A percentile compares a stretch with the other conserved stretches of the same genome.
Conservation (phyloP, 2,888 invertebrate species). For the Nebria brevicollis region DNA sequence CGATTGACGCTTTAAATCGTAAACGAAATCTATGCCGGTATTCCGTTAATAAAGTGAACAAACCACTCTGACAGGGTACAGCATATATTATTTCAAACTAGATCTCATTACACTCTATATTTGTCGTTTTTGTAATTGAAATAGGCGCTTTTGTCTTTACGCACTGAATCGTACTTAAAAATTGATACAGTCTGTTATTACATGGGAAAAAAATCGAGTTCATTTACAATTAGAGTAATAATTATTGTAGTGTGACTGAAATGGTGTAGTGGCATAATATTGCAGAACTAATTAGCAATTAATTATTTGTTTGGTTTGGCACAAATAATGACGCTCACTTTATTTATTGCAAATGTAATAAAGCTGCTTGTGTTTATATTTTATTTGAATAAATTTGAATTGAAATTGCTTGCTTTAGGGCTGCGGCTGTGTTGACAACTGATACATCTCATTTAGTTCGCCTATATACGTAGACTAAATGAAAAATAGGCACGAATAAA, state of each 20-base stretch:
- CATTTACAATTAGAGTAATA: background rate
- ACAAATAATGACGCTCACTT: background rate
- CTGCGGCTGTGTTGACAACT: background rate
- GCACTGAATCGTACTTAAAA: no score
- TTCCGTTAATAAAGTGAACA: background rate
- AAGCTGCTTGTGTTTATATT: background rate
- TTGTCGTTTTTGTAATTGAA: no score
- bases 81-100: no score
- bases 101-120: no score
- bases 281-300: background rate
- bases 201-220: no score
- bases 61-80: background rate
- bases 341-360: slow-evolving; percentile 10
- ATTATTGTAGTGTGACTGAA: background rate
- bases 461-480: background rate
- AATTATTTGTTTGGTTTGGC: background rate
- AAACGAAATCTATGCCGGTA: background rate
- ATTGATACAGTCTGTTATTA: no score
- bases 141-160: no score
- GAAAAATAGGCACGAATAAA: background rate
- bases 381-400: slow-evolving; percentile 21
- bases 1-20: background rate
- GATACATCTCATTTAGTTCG: background rate
- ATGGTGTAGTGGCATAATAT: background rate
- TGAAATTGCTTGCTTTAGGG: background rate